These are phyloP conservation scores for Chironomus riparius DNA, from an alignment of 2,888 invertebrate genomes.

Conservation along the genomic window DNA sequence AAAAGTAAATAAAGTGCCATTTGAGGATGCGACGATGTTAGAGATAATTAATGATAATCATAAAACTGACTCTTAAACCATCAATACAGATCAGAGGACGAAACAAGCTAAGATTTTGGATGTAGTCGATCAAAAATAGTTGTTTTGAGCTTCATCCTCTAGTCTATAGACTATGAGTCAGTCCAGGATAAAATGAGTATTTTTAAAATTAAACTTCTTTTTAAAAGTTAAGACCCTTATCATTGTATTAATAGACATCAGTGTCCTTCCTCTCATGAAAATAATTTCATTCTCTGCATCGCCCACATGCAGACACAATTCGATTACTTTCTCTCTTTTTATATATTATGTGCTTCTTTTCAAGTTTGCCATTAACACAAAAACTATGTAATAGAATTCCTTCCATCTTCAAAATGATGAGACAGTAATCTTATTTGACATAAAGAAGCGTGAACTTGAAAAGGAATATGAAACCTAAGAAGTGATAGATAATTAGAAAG, in stretches of 20 bases:
- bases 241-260: neutral
- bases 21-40: too few relatives aligned
- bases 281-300: neutral
- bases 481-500: constrained; percentile 14
- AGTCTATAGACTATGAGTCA: neutral
- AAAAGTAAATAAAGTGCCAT: too few relatives aligned
- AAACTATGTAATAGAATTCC: neutral
- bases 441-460: neutral
- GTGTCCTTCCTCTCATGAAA: neutral
- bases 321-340: neutral
- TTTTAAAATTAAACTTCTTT: neutral
- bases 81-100: too few relatives aligned
- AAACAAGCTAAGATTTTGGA: too few relatives aligned
- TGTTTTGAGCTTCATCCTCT: too few relatives aligned
- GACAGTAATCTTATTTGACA: constrained; percentile 13
- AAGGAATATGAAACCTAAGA: constrained; percentile 9
- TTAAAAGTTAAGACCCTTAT: neutral
- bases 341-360: neutral
- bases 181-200: neutral
- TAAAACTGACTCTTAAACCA: too few relatives aligned
- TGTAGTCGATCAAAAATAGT: too few relatives aligned
- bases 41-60: too few relatives aligned
- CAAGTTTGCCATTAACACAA: too few relatives aligned
- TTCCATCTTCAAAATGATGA: neutral
- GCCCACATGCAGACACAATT: neutral